A percentile compares a stretch with the other conserved stretches of the same genome.
phyloP scores from a whole-genome alignment of 2,888 invertebrate species.

The Teinopalpus imperialis region DNA sequence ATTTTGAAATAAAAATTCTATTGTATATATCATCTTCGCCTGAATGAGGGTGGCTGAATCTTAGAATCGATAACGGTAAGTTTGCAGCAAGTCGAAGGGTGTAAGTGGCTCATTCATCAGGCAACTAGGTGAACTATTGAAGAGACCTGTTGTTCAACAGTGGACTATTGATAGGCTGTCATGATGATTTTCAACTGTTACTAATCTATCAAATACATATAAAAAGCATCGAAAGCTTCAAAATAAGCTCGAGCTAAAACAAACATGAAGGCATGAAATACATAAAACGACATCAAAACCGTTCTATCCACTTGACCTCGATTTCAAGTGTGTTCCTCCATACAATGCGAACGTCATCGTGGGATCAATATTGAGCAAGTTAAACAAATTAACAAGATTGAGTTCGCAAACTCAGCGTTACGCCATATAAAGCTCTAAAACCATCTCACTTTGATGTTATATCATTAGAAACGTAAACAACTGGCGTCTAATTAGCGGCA shows the following conservation, averaged over 20 bases:
- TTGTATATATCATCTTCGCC: no score
- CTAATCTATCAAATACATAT: no score
- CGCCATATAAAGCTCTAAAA: slow-evolving; percentile 34
- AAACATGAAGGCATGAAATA: slow-evolving; percentile 48
- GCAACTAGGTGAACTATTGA: no score
- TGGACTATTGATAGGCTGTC: no score
- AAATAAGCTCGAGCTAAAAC: slow-evolving; percentile 9
- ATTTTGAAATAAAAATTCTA: no score
- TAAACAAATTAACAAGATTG: slow-evolving; percentile 75
- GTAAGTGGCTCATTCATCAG: no score
- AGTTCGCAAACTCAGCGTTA: slow-evolving; percentile 33
- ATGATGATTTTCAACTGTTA: no score
- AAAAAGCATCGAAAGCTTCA: no score
- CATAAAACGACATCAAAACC: slow-evolving; percentile 49
- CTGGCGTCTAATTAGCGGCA: slow-evolving; percentile 62
- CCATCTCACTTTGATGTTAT: slow-evolving; percentile 56
- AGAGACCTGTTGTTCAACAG: no score
- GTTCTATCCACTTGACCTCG: slow-evolving; percentile 64
- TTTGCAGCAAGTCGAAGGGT: no score
- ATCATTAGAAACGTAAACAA: slow-evolving; percentile 66
- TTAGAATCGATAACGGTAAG: no score
- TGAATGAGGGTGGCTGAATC: no score
- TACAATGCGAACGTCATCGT: slow-evolving; percentile 57
- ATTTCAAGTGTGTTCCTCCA: slow-evolving; percentile 55
- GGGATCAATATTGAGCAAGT: slow-evolving; percentile 68